Conservation (phyloP, 2,888 invertebrate genomes). For the Alsophila aescularia region DNA sequence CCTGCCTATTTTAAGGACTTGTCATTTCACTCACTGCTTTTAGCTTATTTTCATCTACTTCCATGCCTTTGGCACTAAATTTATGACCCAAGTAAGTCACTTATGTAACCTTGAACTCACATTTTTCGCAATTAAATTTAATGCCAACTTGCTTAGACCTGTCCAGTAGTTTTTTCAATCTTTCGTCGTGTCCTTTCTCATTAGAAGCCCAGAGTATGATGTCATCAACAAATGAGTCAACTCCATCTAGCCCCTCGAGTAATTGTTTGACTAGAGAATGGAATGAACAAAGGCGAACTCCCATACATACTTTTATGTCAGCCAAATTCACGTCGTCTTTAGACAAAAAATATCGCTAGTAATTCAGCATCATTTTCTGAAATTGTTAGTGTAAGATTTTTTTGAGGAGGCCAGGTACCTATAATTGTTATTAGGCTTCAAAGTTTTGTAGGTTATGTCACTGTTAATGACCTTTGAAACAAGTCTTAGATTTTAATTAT, state of each 20-base stretch:
- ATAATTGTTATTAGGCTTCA: no score
- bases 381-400: no score
- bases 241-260: slow-evolving; percentile 29
- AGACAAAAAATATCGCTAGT: no score
- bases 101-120: slow-evolving; percentile 27
- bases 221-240: slow-evolving; percentile 8
- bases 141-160: slow-evolving; percentile 19
- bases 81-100: slow-evolving; percentile 30
- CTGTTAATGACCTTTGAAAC: no score
- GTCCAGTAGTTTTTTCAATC: slow-evolving; percentile 8
- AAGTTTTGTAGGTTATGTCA: no score
- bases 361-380: no score
- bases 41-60: slow-evolving; percentile 22
- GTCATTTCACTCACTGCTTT: slow-evolving; percentile 36
- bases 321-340: no score
- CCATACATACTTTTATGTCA: no score
- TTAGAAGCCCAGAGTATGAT: not conserved
- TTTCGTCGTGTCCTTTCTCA: not conserved
- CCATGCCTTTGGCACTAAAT: slow-evolving; percentile 21
- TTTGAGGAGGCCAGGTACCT: no score
- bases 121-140: slow-evolving; percentile 26
- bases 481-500: no score
- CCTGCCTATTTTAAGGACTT: slow-evolving; percentile 18
- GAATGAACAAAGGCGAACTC: no score
- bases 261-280: slow-evolving; percentile 17